Base-by-base conservation (phyloP, 2,113 vertebrate species). In the Tauraco erythrolophus region DNA sequence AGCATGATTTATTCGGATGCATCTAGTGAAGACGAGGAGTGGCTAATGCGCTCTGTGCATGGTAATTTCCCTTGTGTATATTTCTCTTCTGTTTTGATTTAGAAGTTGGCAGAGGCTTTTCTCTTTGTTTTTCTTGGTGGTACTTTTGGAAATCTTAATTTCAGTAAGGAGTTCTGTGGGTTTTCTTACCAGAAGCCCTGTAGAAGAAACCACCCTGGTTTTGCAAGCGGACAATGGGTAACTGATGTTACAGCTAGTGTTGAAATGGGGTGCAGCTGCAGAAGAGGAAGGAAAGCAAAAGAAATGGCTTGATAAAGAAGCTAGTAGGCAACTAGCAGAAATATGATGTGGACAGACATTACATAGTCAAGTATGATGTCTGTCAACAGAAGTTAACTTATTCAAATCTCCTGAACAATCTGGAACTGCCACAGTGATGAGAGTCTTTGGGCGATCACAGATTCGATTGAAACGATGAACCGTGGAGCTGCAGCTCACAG, bases 401-500 rank as follows among this genome's bases (percentile, higher is more conserved):
- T 31, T 51, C 27, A 50, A 28, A n/a, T 33, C 51, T 71, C 41
- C 61, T 70, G 56, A 41, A 23, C 28, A 51, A 54, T 35, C 22
- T 14, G 43, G 43, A 70, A 30, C 56, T 76, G n/a, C n/a, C 31
- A 3, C 19, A 19, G 25, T 33, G n/a, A 5, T 35, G 16, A 21
- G 28, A 37, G 24, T 27, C 41, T 54, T 14, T 41, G 57, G n/a
- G 30, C 68, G 53, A 13, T 41, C 43, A 37, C 48, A 22, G 30
- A 8, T 43, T 24, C 1, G 1, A 6, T 1, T 35, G 64, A 45
- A 68, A 10, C 43, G 48, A 4, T 18, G 27, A 65, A 12, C 45
- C 0, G 0, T 48, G 62, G 45, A 69, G 35, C 61, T 58, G 60
- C 43, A 46, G 43, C 68, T 80, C 11, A 1, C 6, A 1, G 31